Evolutionary conservation across 2,113 vertebrate species (phyloP), one percentile per base, ranked within the genome.

Genomic region (Epinephelus moara): DNA sequence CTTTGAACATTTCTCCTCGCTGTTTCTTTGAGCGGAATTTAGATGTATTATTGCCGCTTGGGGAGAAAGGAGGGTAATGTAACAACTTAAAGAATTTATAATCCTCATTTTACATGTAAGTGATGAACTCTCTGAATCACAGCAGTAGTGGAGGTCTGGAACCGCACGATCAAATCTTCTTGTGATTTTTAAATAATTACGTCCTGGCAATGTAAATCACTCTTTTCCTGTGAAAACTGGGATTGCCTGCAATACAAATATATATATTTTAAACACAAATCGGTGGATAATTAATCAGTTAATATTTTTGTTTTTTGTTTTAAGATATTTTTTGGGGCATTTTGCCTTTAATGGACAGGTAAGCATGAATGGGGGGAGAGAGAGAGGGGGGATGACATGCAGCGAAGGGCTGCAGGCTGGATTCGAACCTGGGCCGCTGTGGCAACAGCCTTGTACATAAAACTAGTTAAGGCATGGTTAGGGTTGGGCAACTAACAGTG

Each of bases 51-150:
- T 53, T 67, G 52, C 70, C n/a, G 45, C 42, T 64, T 23, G 45
- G 69, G 33, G 62, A 78, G 59, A 70, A 18, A 40, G 14, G 3
- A 50, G 19, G 25, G 70, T 15, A 78, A 53, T 52, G 30, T 37
- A 42, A 62, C 21, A 70, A 55, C 23, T 66, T 63, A 8, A 52
- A 73, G 42, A 17, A 42, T 71, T 82, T 72, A 23, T 52, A 68
- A 79, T 68, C 42, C 67, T 56, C 21, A 67, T 72, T 85, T 72
- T 62, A 49, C 40, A 74, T 27, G 18, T 77, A 63, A 55, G 19
- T 30, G 25, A 73, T 74, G 62, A 62, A 69, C 17, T 33, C 15
- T 77, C 8, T 30, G 42, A 57, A 50, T 23, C 55, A 47, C 15
- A 30, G n/a, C 42, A 52, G 40, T n/a, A 49, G 64, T 10, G 27